phyloP scores from a whole-genome alignment of 2,113 vertebrate genomes.

The Poeciliopsis turrubarensis region DNA sequence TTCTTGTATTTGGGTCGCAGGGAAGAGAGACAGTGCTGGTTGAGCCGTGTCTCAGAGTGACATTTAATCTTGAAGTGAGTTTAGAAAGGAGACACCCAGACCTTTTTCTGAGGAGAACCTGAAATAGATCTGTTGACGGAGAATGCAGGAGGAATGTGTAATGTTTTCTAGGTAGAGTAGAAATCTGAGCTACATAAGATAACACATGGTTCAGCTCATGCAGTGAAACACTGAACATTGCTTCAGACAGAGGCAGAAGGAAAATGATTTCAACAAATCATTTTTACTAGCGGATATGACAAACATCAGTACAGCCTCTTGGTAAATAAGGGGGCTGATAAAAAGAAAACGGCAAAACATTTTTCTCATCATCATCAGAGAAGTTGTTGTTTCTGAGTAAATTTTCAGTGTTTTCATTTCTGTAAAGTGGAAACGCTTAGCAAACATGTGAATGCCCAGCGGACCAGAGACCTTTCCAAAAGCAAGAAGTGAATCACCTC shows the following conservation, averaged over 20 bases:
- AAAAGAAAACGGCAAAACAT: too few relatives aligned
- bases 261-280: background rate
- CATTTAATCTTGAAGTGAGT: slow-evolving; percentile 55
- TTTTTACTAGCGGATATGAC: background rate
- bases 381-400: too few relatives aligned
- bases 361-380: too few relatives aligned
- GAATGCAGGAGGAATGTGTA: slow-evolving; percentile 11
- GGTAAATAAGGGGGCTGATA: too few relatives aligned
- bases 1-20: slow-evolving; percentile 29
- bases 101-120: slow-evolving; percentile 35
- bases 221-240: background rate
- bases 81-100: slow-evolving; percentile 30
- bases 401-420: too few relatives aligned
- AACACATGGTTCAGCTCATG: background rate
- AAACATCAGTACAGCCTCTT: too few relatives aligned
- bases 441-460: too few relatives aligned
- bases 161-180: background rate
- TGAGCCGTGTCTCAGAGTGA: slow-evolving; percentile 60
- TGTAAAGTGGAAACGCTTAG: too few relatives aligned
- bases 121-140: slow-evolving; percentile 54
- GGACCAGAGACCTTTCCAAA: too few relatives aligned
- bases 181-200: background rate
- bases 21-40: slow-evolving; percentile 34
- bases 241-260: background rate
- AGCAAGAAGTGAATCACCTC: too few relatives aligned